phyloP scores from a whole-genome alignment of 2,888 invertebrate species.

The Lycia hirtaria region DNA sequence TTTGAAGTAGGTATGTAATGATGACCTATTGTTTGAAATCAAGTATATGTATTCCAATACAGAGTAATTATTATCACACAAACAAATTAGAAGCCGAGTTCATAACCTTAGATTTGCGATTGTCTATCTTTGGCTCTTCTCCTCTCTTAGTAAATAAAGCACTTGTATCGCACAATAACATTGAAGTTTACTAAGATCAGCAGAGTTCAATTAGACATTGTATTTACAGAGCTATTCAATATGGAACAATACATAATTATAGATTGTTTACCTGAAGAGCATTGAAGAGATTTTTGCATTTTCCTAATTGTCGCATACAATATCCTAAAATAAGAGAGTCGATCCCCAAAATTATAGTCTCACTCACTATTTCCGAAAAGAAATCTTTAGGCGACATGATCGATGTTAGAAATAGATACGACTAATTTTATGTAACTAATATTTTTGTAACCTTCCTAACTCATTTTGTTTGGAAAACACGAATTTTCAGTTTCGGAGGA shows the following conservation, averaged over 20 bases:
- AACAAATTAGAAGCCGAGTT: too few species aligned
- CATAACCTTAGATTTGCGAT: too few species aligned
- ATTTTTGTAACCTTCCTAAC: neutral
- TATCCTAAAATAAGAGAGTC: conserved; percentile 90
- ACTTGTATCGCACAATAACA: neutral
- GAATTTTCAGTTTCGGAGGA: conserved; percentile 1
- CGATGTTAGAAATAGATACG: conserved; percentile 6
- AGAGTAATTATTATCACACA: too few species aligned
- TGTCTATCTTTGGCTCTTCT: too few species aligned
- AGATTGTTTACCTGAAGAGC: conserved; percentile 87
- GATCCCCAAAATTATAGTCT: conserved; percentile 90
- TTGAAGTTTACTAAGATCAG: neutral
- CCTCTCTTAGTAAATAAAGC: too few species aligned
- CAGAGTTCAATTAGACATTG: neutral
- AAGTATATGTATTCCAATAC: too few species aligned
- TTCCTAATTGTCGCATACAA: conserved; percentile 90
- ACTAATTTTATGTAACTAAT: conserved; percentile 10
- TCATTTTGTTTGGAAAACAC: conserved; percentile 32
- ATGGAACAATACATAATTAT: neutral
- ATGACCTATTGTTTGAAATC: too few species aligned
- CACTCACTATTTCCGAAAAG: conserved; percentile 86
- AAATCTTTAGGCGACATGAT: conserved; percentile 86
- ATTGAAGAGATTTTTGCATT: conserved; percentile 89
- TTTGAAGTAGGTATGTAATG: too few species aligned
- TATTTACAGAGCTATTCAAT: neutral